Percentiles rank a stretch among this genome's conserved stretches.
phyloP scores from a whole-genome alignment of 2,797 vertebrate species.

The Arctocebus calabarensis region DNA sequence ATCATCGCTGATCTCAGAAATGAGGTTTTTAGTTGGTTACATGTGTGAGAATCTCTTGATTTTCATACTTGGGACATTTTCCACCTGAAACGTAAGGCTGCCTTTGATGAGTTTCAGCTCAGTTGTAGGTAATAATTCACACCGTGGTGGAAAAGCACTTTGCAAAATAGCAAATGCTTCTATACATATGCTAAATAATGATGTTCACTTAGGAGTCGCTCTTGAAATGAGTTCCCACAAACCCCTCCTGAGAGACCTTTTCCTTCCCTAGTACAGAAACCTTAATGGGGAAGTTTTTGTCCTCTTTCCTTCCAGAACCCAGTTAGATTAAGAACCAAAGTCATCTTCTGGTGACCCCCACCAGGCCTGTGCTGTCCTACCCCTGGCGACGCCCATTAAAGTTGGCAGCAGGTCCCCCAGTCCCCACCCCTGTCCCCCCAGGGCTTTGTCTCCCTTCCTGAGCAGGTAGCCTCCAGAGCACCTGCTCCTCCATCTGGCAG shows the following conservation, averaged over 20 bases:
- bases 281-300: background rate
- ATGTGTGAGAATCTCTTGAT: background rate
- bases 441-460: background rate
- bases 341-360: background rate
- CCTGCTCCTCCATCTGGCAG: background rate
- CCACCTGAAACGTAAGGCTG: background rate
- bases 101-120: slow-evolving; percentile 35
- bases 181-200: background rate
- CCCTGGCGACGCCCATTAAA: accelerated
- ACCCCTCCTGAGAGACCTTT: background rate
- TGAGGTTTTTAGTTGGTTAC: background rate
- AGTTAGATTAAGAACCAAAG: background rate
- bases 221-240: slow-evolving; percentile 36
- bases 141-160: slow-evolving; percentile 68
- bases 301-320: background rate
- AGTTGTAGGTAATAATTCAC: slow-evolving; percentile 53
- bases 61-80: slow-evolving; percentile 11
- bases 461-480: background rate
- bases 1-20: slow-evolving; percentile 25
- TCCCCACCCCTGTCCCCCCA: accelerated
- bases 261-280: background rate
- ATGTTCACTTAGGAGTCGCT: slow-evolving; percentile 25
- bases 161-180: slow-evolving; percentile 62
- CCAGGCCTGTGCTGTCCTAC: accelerated
- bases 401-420: accelerated